Evolutionary conservation across 2,113 vertebrate genomes (phyloP).

Genomic region (Andinoacara biseriatus): DNA sequence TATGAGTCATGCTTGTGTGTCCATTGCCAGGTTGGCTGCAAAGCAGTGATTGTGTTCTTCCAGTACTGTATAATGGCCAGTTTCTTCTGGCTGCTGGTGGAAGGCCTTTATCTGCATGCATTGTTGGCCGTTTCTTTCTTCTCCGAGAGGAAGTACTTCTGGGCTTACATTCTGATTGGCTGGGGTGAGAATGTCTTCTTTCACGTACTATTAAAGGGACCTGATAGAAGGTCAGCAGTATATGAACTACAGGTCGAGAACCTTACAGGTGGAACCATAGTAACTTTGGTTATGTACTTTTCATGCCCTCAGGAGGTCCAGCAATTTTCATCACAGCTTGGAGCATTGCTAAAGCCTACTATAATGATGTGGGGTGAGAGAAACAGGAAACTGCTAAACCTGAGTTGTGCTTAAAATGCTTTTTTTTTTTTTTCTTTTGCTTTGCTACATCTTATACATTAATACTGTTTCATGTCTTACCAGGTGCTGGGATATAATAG

Average conservation of each 20-base stretch:
- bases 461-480: not conserved
- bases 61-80: constrained; percentile 98
- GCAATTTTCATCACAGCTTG: constrained; percentile 88
- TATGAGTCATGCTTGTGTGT: constrained; percentile 29
- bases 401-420: not conserved
- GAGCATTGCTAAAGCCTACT: constrained; percentile 86
- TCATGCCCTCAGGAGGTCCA: constrained; percentile 84
- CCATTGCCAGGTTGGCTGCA: constrained; percentile 87
- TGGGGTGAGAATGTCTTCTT: constrained; percentile 85
- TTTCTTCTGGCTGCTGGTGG: constrained; percentile 98
- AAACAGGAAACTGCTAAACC: not conserved
- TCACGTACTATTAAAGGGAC: not conserved
- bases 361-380: constrained; percentile 87
- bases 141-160: constrained; percentile 97
- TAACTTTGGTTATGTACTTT: constrained; percentile 18
- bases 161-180: constrained; percentile 97
- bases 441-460: not conserved
- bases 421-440: not conserved
- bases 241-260: not conserved
- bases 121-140: constrained; percentile 95
- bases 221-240: not conserved
- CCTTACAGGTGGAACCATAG: not conserved
- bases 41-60: constrained; percentile 92
- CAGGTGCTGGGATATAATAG: constrained; percentile 94
- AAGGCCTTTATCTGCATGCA: constrained; percentile 93